Evolutionary conservation across 2,797 vertebrate genomes (phyloP).

Genomic region (Phalanger gymnotis): DNA sequence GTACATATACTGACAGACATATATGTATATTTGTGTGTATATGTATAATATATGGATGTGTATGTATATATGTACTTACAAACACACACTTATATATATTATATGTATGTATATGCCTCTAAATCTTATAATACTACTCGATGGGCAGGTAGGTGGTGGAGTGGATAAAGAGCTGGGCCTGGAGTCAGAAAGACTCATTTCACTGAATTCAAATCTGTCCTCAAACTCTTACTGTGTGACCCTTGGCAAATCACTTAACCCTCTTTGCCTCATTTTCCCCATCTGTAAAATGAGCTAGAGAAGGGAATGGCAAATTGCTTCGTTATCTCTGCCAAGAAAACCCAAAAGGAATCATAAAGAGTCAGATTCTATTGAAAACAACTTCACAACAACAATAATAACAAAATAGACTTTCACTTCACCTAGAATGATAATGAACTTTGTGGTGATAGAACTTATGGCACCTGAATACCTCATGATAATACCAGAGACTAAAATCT

Average conservation of each 20-base stretch:
- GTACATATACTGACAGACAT: neutral
- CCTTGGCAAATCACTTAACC: neutral
- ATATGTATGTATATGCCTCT: neutral
- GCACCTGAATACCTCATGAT: neutral
- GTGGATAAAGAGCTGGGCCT: neutral
- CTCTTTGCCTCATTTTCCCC: neutral
- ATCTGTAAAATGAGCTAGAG: neutral
- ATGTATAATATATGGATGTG: neutral
- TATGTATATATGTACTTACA: neutral
- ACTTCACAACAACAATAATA: neutral
- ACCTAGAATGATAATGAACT: neutral
- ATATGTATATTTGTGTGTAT: neutral
- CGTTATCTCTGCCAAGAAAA: neutral
- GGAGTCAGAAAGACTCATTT: neutral
- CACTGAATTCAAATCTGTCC: neutral
- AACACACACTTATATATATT: neutral
- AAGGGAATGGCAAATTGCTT: neutral
- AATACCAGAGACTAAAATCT: neutral
- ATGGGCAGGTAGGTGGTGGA: neutral
- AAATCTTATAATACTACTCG: neutral
- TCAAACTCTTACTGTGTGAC: neutral
- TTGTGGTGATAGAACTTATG: neutral
- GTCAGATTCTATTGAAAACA: neutral
- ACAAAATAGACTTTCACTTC: neutral
- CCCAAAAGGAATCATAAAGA: neutral